Evolutionary conservation across 2,888 invertebrate species (phyloP).

Genomic region (Teinopalpus imperialis): DNA sequence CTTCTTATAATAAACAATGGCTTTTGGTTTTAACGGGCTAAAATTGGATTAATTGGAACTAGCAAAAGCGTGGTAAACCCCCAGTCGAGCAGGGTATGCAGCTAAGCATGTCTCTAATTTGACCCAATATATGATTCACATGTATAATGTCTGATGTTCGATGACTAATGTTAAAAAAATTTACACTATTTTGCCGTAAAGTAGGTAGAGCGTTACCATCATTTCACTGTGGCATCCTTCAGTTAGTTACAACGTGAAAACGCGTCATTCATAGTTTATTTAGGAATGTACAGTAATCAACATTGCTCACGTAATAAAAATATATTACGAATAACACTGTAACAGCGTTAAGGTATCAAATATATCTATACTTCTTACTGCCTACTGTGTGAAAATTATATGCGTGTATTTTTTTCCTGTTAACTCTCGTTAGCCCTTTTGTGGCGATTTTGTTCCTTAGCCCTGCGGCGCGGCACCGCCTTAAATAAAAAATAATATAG

Average conservation of each 20-base stretch:
- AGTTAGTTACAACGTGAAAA: conserved; percentile 13
- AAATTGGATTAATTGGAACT: no score
- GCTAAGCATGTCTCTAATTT: no score
- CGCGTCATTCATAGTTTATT: conserved; percentile 5
- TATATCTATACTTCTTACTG: conserved; percentile 22
- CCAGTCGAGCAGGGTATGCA: no score
- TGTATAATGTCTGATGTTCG: conserved; percentile 49
- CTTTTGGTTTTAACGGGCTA: no score
- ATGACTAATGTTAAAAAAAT: conserved; percentile 60
- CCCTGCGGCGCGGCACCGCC: conserved; percentile 56
- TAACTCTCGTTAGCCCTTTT: conserved; percentile 68
- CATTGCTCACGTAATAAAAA: background rate
- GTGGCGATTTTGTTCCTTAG: conserved; percentile 55
- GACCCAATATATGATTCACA: conserved; percentile 69
- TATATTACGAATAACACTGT: background rate
- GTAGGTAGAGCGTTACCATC: conserved; percentile 29
- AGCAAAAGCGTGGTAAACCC: no score
- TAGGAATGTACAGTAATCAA: conserved; percentile 5
- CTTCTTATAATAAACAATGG: no score
- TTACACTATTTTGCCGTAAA: conserved; percentile 31
- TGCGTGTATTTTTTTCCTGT: conserved; percentile 54
- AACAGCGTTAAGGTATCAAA: background rate
- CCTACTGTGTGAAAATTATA: conserved; percentile 46
- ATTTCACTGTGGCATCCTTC: conserved; percentile 24
- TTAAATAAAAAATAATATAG: conserved; percentile 75